Evolutionary conservation across 1,140 invertebrate species (phyloP).

Genomic region (Atopsyche davidsoni): DNA sequence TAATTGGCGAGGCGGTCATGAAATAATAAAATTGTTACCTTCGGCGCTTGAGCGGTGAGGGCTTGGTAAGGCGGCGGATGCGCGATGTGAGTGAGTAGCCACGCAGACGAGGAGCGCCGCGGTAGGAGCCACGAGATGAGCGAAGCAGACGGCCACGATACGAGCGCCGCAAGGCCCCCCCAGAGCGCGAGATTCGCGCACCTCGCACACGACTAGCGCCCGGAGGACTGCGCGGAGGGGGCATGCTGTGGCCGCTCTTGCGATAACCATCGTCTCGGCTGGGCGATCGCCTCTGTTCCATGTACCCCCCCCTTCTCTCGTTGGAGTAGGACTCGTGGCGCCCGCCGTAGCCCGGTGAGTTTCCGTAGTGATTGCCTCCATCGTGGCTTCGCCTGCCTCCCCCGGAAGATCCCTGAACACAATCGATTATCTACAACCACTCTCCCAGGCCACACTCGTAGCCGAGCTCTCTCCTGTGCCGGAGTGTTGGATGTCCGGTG

Average conservation of each 20-base stretch:
- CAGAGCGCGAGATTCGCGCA: slow-evolving; percentile 31
- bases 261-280: slow-evolving; percentile 41
- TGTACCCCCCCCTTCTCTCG: slow-evolving; percentile 42
- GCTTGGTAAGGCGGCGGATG: slow-evolving; percentile 30
- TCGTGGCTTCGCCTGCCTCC: slow-evolving; percentile 49
- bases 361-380: slow-evolving; percentile 44
- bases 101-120: slow-evolving; percentile 40
- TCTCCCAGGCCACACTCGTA: background rate
- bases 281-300: slow-evolving; percentile 40
- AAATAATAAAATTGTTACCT: slow-evolving; percentile 11
- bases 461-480: background rate
- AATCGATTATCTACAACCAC: slow-evolving; percentile 38
- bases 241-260: slow-evolving; percentile 41
- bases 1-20: too few relatives aligned
- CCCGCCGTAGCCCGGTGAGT: slow-evolving; percentile 38
- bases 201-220: slow-evolving; percentile 2
- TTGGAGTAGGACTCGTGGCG: slow-evolving; percentile 44
- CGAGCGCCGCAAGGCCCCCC: slow-evolving; percentile 34
- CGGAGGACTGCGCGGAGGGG: slow-evolving; percentile 41
- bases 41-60: slow-evolving; percentile 4
- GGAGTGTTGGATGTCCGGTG: too few relatives aligned
- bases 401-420: slow-evolving; percentile 47
- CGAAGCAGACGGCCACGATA: slow-evolving; percentile 43
- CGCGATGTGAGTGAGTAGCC: slow-evolving; percentile 26
- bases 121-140: slow-evolving; percentile 37